Evolutionary conservation across 2,113 vertebrate species (phyloP), one percentile per base, ranked within the genome.

Genomic region (Pipra filicauda): DNA sequence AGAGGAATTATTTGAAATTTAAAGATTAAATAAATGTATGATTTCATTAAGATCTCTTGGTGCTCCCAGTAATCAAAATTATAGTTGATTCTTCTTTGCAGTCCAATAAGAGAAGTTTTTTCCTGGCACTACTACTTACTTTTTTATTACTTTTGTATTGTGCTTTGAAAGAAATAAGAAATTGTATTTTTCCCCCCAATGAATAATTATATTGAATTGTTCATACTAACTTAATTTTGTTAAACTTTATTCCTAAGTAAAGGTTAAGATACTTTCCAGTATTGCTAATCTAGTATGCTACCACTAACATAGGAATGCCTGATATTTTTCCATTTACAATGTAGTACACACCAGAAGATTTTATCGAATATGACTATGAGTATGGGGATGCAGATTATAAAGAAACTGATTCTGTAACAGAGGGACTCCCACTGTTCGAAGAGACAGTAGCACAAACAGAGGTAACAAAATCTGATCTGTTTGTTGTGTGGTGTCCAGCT

Each of bases 301-400:
- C 97, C 66, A 93, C 96, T 98, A 97, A 98, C 94, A 96, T 43
- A 88, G 85, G 87, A 83, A 95, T 94, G 97, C 97, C 82, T 98
- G 96, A 62, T 97, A 94, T 98, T 97, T 98, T 97, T 97, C 97
- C 95, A 97, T 97, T 97, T 97, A 95, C 95, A 84, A 98, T 98
- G 89, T 98, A 99, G 99, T 99, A 99, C 96, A 93, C 98, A 96
- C 98, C 99, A 96, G 98, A 98, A 97, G 98, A 99, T 97, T 97
- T 98, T 98, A 97, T 99, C 97, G 99, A 99, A 58, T 98, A 98
- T 98, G 98, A 99, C 97, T 99, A 99, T 99, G 99, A 99, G 95
- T 99, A 99, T 98, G 98, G 98, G 98, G 99, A 99, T 89, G 98
- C 98, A 98, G 98, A 98, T 86, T 96, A 98, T 98, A 98, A 97